phyloP scores from a whole-genome alignment of 2,888 invertebrate species.

The Drosophila limbata region DNA sequence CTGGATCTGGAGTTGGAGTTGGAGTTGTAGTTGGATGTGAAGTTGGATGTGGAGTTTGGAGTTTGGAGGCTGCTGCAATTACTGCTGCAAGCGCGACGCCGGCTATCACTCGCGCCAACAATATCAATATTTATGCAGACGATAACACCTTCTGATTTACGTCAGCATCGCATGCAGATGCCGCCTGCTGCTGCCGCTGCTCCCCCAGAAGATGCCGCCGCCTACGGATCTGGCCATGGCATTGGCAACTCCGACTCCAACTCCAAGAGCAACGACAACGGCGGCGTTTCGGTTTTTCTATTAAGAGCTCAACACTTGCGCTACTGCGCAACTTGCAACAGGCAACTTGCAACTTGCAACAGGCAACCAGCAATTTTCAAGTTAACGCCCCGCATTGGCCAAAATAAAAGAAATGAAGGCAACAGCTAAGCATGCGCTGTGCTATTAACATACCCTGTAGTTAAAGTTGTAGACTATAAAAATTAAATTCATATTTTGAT shows the following conservation, averaged over 20 bases:
- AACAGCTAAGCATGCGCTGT: background rate
- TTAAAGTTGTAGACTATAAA: background rate
- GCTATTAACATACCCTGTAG: constrained; percentile 12
- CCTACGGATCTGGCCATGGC: constrained; percentile 33
- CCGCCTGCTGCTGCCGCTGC: constrained; percentile 42
- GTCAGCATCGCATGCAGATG: constrained; percentile 75
- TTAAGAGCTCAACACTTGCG: constrained; percentile 83
- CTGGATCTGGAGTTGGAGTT: constrained; percentile 13
- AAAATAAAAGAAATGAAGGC: constrained; percentile 27
- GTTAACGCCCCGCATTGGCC: constrained; percentile 78
- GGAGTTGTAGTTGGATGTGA: constrained; percentile 13
- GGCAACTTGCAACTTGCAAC: constrained; percentile 53
- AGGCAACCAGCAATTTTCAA: constrained; percentile 73
- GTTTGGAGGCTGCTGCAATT: constrained; percentile 61
- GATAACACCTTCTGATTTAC: constrained; percentile 84
- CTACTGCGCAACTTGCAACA: constrained; percentile 72
- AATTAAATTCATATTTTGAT: no score
- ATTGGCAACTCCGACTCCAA: constrained; percentile 2
- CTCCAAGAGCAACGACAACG: constrained; percentile 17
- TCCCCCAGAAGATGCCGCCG: constrained; percentile 28
- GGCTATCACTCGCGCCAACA: constrained; percentile 79
- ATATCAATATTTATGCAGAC: constrained; percentile 85
- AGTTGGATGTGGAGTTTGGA: constrained; percentile 20
- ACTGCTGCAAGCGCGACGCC: constrained; percentile 74
- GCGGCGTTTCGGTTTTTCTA: constrained; percentile 73